These are phyloP conservation scores for rat (Rattus norvegicus) DNA, from an alignment of 2,113 vertebrate species.

Conservation along the genomic window GRCr8 NC_086019.1:30290501-30291000, in stretches of 20 bases:
- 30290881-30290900: not conserved
- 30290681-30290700: conserved; percentile 59
- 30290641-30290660: conserved; percentile 36
- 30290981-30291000: not conserved
- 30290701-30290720: conserved; percentile 19
- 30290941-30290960: not conserved
- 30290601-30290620: conserved; percentile 32
- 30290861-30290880: not conserved
- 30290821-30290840: not conserved
- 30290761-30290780: not conserved
- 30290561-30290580: conserved; percentile 18
- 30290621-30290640: conserved; percentile 44
- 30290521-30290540: not conserved
- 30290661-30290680: conserved; percentile 45
- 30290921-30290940: not conserved
- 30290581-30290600: conserved; percentile 43
- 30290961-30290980: not conserved
- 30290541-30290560: not conserved
- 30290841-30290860: not conserved
- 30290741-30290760: conserved; percentile 7
- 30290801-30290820: not conserved
- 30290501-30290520: conserved; percentile 33
- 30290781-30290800: not conserved
- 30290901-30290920: not conserved
- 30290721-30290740: not conserved